Conservation (phyloP, 2,797 vertebrate genomes). For the Bufotes viridis region DNA sequence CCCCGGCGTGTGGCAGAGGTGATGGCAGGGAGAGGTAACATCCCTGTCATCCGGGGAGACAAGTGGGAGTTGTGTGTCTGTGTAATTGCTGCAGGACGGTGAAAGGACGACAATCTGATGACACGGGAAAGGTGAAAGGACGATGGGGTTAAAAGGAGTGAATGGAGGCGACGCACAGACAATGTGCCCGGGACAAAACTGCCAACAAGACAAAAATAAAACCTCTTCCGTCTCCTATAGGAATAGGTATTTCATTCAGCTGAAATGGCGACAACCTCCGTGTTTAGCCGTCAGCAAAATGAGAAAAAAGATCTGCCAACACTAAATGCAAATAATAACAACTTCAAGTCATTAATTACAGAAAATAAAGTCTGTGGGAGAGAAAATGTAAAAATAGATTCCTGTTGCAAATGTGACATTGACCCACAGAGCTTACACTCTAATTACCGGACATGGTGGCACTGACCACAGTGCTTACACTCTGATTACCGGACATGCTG, state of each 20-base stretch:
- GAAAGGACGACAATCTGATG: background rate
- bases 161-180: slow-evolving; percentile 55
- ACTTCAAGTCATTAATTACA: background rate
- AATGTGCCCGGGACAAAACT: slow-evolving; percentile 19
- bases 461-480: background rate
- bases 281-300: slow-evolving; percentile 66
- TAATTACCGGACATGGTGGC: background rate
- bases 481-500: background rate
- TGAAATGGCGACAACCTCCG: slow-evolving; percentile 60
- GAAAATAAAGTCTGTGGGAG: background rate
- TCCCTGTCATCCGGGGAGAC: slow-evolving; percentile 6
- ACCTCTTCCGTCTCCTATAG: slow-evolving; percentile 64
- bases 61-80: slow-evolving; percentile 6
- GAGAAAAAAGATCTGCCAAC: slow-evolving; percentile 59
- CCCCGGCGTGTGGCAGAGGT: background rate
- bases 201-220: background rate
- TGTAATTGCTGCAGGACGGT: slow-evolving; percentile 3
- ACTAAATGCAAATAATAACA: background rate
- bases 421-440: background rate
- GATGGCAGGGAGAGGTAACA: slow-evolving; percentile 2
- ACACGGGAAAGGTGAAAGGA: slow-evolving; percentile 22
- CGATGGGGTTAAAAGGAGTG: background rate
- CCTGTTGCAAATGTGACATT: background rate
- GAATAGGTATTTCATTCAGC: slow-evolving; percentile 75
- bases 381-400: background rate